Evolutionary conservation across 1,140 invertebrate species (phyloP), one percentile per base, ranked within the genome.

Genomic region (Aphidius gifuensis): DNA sequence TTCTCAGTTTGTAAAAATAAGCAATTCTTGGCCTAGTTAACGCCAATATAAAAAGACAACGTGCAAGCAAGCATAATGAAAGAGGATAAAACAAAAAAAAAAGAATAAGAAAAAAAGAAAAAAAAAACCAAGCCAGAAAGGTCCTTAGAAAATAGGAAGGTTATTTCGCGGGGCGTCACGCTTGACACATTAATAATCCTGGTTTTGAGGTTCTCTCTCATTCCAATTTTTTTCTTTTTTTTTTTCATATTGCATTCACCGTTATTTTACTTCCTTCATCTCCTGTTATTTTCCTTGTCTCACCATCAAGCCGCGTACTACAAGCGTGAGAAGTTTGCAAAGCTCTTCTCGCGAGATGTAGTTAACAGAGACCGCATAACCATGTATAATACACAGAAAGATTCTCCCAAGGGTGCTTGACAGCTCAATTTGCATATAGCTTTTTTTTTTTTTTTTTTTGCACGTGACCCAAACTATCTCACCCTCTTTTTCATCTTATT

Each of bases 251-350:
- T 9, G 40, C n/a, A 50, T 65, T 65, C 46, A 48, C 47, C 51
- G 5, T 40, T 58, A 59, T 49, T 32, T 64, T 47, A 48, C 53
- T 46, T 61, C 55, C n/a, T 47, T 11, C 45, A 6, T 9, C 39
- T 44, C 49, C 44, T 51, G 40, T 59, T 54, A 38, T 38, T 64
- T n/a, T 21, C 55, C 39, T 50, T 32, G 23, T 32, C 23, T 32
- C 23, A 32, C 23, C 23, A 23, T 23, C 23, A 32, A 32, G 23
- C 23, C 23, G 23, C 23, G 23, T 32, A 32, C 23, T 32, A 32
- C 23, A 62, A 64, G 71, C 74, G 74, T 78, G 75, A 75, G 73
- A 67, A 77, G 76, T 76, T 77, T 75, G 72, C 72, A 75, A 77
- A 75, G 70, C 73, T 74, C 71, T 74, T 54, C 55, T 70, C 69